Evolutionary conservation across 2,113 vertebrate genomes (phyloP).

Genomic region (Talpa occidentalis): DNA sequence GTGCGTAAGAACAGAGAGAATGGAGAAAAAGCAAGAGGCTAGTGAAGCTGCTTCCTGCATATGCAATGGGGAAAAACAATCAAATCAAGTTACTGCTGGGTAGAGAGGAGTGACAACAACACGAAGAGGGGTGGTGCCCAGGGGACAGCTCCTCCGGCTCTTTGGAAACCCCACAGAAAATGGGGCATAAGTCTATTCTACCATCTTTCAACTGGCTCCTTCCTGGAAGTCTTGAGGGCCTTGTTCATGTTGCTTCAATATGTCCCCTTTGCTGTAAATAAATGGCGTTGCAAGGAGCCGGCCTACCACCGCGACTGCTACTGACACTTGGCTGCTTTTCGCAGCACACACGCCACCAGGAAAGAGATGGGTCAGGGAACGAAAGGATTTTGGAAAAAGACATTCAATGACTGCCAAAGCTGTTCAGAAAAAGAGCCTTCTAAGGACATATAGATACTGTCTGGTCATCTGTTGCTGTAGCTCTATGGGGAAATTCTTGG

Average conservation of each 20-base stretch:
- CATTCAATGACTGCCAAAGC: slow-evolving; percentile 79
- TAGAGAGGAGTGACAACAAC: neutral
- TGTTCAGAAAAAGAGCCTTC: slow-evolving; percentile 77
- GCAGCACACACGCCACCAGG: slow-evolving; percentile 77
- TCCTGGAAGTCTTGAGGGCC: neutral
- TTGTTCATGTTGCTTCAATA: neutral
- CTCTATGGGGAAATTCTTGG: slow-evolving; percentile 78
- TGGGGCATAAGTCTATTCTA: neutral
- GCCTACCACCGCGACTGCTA: slow-evolving; percentile 40
- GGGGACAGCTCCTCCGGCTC: neutral
- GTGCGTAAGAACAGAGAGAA: neutral
- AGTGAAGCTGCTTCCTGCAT: neutral
- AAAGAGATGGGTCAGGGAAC: slow-evolving; percentile 82
- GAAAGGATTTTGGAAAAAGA: slow-evolving; percentile 78
- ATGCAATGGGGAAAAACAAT: neutral
- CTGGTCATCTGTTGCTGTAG: slow-evolving; percentile 70
- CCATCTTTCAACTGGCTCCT: neutral
- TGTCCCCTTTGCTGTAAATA: slow-evolving; percentile 76
- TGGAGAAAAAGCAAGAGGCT: slow-evolving; percentile 22
- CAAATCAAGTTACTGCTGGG: neutral
- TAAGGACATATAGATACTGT: slow-evolving; percentile 76
- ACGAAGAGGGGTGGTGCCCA: neutral
- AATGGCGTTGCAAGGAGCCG: slow-evolving; percentile 72
- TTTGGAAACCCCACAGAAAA: slow-evolving; percentile 36
- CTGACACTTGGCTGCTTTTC: slow-evolving; percentile 58